phyloP scores from a whole-genome alignment of 1,140 invertebrate genomes.

The Caenorhabditis elegans region WBcel235 BX284605.5:8923501-8924000 shows the following conservation, averaged over 20 bases:
- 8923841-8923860: not conserved
- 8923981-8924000: constrained; percentile 20
- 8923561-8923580: constrained; percentile 47
- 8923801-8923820: constrained; percentile 34
- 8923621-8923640: constrained; percentile 46
- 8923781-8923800: constrained; percentile 46
- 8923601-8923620: constrained; percentile 37
- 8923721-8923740: constrained; percentile 36
- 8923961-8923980: not conserved
- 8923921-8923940: not conserved
- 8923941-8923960: constrained; percentile 16
- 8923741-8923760: constrained; percentile 37
- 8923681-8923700: not conserved
- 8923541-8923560: constrained; percentile 47
- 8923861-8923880: no score
- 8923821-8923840: constrained; percentile 25
- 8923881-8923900: not conserved
- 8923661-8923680: not conserved
- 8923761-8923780: constrained; percentile 48
- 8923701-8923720: constrained; percentile 47
- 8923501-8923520: constrained; percentile 43
- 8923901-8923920: not conserved
- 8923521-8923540: constrained; percentile 38
- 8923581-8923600: constrained; percentile 44
- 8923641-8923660: constrained; percentile 41